Evolutionary conservation across 2,797 vertebrate species (phyloP).

Genomic region (Poecilia picta): DNA sequence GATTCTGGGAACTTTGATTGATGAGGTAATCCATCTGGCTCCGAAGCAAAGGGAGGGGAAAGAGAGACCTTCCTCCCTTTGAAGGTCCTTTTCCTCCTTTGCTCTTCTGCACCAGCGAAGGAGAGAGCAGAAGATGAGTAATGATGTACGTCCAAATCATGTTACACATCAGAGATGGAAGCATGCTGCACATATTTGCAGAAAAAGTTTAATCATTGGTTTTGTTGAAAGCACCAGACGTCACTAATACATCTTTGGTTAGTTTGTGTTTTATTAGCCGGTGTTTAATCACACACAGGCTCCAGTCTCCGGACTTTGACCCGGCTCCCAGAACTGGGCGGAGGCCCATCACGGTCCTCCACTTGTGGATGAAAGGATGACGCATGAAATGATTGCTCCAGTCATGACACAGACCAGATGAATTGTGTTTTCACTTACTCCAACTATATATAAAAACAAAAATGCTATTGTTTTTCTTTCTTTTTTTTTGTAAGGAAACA

Average conservation of each 20-base stretch:
- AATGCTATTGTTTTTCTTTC: conserved; percentile 24
- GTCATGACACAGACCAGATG: conserved; percentile 73
- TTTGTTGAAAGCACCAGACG: conserved; percentile 12
- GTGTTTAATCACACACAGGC: conserved; percentile 5
- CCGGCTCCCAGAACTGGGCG: conserved; percentile 68
- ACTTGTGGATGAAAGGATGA: conserved; percentile 67
- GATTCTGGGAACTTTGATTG: conserved; percentile 74
- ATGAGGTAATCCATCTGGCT: conserved; percentile 77
- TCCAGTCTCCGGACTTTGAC: conserved; percentile 30
- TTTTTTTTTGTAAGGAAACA: conserved; percentile 7
- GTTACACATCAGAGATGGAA: conserved; percentile 50
- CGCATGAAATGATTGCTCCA: conserved; percentile 67
- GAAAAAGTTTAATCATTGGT: conserved; percentile 17
- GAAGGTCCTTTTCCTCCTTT: no score
- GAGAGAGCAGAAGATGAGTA: conserved; percentile 52
- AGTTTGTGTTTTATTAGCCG: conserved; percentile 6
- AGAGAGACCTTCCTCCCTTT: no score
- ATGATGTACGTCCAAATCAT: conserved; percentile 56
- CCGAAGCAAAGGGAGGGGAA: conserved; percentile 51
- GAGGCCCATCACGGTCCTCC: conserved; percentile 58
- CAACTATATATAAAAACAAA: conserved; percentile 46
- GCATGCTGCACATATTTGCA: conserved; percentile 9
- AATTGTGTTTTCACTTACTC: conserved; percentile 68
- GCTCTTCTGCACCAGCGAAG: conserved; percentile 18
- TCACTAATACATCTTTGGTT: conserved; percentile 7